Evolutionary conservation across 2,797 vertebrate genomes (phyloP).

Genomic region (Phylloscopus collybita): DNA sequence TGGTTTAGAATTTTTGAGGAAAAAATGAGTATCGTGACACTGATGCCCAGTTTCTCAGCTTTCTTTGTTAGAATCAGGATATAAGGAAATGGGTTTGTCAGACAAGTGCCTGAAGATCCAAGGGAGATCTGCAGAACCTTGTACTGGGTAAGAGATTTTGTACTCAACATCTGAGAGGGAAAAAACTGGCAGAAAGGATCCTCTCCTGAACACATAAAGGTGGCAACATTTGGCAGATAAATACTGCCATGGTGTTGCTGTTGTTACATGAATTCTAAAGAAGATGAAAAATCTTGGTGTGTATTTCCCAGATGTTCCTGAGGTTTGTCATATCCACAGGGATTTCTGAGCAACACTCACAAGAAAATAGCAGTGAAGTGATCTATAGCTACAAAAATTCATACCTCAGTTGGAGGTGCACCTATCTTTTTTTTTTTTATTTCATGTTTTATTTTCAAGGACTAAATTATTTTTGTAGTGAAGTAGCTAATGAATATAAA

Average conservation of each 20-base stretch:
- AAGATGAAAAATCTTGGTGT: neutral
- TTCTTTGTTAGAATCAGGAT: neutral
- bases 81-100: neutral
- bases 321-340: neutral
- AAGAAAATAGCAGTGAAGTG: neutral
- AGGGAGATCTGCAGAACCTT: neutral
- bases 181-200: neutral
- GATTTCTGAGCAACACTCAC: neutral
- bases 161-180: neutral
- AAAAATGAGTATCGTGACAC: rapidly evolving
- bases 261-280: neutral
- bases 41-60: neutral
- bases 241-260: neutral
- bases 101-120: neutral
- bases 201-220: neutral
- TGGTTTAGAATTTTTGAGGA: neutral
- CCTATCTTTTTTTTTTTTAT: neutral
- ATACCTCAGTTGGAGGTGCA: neutral
- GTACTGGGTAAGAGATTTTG: neutral
- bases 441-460: slow-evolving; percentile 1
- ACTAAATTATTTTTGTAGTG: slow-evolving; percentile 14
- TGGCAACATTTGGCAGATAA: neutral
- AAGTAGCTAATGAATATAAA: slow-evolving; percentile 61
- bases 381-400: neutral
- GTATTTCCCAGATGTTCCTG: neutral